These are phyloP conservation scores for Galerucella calmariensis DNA, from an alignment of 2,888 invertebrate genomes.

Conservation along the genomic window DNA sequence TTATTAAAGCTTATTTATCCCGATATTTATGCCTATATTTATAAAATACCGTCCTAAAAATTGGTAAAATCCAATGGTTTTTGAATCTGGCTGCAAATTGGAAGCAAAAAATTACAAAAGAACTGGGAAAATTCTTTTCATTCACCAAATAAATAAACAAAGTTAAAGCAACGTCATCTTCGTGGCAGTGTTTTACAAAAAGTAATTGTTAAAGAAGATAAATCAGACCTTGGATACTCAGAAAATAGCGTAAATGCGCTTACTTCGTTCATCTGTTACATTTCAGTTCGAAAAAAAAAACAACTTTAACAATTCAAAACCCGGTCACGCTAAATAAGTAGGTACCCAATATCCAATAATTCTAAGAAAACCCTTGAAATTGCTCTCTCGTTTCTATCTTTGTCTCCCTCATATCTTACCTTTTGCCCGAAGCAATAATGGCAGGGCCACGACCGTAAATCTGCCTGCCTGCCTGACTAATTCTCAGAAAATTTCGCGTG, in stretches of 20 bases:
- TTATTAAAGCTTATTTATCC: too few relatives aligned
- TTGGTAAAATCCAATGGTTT: too few relatives aligned
- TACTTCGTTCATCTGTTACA: neutral
- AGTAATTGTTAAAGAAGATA: neutral
- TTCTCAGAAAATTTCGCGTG: slow-evolving; percentile 54
- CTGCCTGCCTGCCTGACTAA: slow-evolving; percentile 48
- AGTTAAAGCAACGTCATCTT: too few relatives aligned
- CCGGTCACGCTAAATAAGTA: slow-evolving; percentile 16
- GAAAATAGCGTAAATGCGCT: neutral
- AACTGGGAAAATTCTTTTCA: too few relatives aligned
- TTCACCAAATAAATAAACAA: too few relatives aligned
- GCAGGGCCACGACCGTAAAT: slow-evolving; percentile 29
- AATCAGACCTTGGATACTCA: neutral
- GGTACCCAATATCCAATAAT: slow-evolving; percentile 21
- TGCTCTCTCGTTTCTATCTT: slow-evolving; percentile 13
- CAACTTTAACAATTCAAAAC: neutral
- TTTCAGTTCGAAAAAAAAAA: neutral
- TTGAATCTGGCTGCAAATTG: too few relatives aligned
- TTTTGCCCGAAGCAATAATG: slow-evolving; percentile 16
- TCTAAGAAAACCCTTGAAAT: slow-evolving; percentile 25
- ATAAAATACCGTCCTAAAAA: too few relatives aligned
- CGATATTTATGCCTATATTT: too few relatives aligned
- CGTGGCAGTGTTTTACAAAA: too few relatives aligned
- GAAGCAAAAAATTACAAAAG: too few relatives aligned
- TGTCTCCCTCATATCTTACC: slow-evolving; percentile 16